Evolutionary conservation across 2,797 vertebrate genomes (phyloP), one percentile per base, ranked within the genome.

Genomic region (Epinephelus awoara): DNA sequence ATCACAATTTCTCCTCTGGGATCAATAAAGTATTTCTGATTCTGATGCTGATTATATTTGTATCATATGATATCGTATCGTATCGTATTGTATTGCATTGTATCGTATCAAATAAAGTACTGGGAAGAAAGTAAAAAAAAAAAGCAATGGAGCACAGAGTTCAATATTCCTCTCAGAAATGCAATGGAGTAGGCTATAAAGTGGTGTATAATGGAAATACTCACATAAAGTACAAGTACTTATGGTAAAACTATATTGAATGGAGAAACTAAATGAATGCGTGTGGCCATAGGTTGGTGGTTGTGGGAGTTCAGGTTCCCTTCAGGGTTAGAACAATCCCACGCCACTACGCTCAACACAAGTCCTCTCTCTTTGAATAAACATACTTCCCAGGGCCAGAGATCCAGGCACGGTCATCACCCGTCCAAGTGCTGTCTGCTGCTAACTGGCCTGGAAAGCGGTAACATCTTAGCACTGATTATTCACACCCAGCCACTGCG

Each of bases 401-500:
- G 54, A 29, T 68, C 42, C 59, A 0, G 3, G 51, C 50, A 50
- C 19, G 14, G 62, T 56, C 57, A 6, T n/a, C 21, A 54, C 57
- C 50, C 11, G 2, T 68, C 64, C 49, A 19, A 56, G 56, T 38
- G 9, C 21, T 25, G 12, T 52, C 70, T 50, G 56, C 62, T 77
- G 71, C 66, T 65, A 56, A 50, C 67, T 75, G 61, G 23, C 66
- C 69, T 75, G 40, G 59, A 75, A 10, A 56, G 62, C 46, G 19
- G 12, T 51, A 54, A 73, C 82, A 74, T 75, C 66, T 73, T 80
- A 83, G 76, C 54, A 25, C 72, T 29, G 47, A 87, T 88, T 84
- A 83, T 75, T 83, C 68, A 56, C 84, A 78, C 55, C 47, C 38
- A 34, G 70, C 38, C n/a, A 11, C 46, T 34, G 82, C 14, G 0